phyloP scores from a whole-genome alignment of 2,113 vertebrate species.

The Callipepla californica region DNA sequence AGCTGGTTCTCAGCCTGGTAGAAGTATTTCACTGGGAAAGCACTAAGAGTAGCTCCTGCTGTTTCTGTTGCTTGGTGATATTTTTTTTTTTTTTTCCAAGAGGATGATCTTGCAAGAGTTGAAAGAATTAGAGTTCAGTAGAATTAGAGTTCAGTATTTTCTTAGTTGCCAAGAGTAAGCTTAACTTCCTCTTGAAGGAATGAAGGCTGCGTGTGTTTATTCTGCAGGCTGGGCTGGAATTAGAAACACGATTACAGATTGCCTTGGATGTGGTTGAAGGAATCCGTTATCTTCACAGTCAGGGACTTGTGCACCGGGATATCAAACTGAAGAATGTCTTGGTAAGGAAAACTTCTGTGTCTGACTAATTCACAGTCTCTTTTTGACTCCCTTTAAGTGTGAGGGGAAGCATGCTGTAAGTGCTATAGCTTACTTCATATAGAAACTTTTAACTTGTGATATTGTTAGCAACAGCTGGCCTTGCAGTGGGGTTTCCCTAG shows the following conservation, averaged over 20 bases:
- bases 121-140: not conserved
- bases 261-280: conserved; percentile 97
- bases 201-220: not conserved
- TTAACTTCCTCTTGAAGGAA: not conserved
- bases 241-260: conserved; percentile 90
- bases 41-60: not conserved
- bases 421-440: rapidly evolving
- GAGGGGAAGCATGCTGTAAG: rapidly evolving
- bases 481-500: not conserved
- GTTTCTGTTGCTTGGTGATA: not conserved
- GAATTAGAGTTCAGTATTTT: not conserved
- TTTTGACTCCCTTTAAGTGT: not conserved
- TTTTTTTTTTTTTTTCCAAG: not conserved
- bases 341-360: conserved; percentile 78
- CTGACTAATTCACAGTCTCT: not conserved
- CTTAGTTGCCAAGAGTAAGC: not conserved
- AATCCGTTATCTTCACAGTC: conserved; percentile 94
- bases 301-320: conserved; percentile 95
- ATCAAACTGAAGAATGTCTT: conserved; percentile 98
- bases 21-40: not conserved
- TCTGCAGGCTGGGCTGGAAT: conserved; percentile 85
- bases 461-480: not conserved
- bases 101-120: not conserved
- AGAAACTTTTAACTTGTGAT: not conserved
- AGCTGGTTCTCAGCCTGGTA: not conserved